Percentiles rank a stretch among this genome's conserved stretches.
Evolutionary conservation across 2,888 invertebrate genomes (phyloP).

Genomic region (Metopia argyrocephala): DNA sequence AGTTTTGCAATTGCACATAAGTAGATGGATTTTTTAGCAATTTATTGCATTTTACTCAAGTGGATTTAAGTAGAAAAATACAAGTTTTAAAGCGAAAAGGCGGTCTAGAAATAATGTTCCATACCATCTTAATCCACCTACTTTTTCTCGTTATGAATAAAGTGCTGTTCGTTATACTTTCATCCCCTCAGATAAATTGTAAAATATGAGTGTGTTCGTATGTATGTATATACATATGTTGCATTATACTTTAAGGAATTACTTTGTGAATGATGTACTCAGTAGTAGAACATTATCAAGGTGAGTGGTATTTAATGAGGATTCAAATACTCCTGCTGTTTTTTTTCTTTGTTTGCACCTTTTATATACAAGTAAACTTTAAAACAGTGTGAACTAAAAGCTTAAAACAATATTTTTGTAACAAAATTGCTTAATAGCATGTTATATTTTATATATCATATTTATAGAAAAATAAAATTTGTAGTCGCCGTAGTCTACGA

Average conservation of each 20-base stretch:
- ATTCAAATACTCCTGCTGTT: neutral
- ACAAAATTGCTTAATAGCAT: no score
- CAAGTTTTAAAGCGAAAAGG: neutral
- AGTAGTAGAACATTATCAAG: constrained; percentile 25
- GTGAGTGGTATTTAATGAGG: constrained; percentile 21
- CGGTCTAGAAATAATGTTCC: constrained; percentile 35
- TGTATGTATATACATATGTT: neutral
- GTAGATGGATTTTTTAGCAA: constrained; percentile 34
- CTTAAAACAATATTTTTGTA: no score
- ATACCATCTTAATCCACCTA: neutral
- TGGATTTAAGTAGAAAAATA: constrained; percentile 19
- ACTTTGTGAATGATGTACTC: neutral
- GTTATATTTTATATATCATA: no score
- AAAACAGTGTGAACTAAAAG: no score
- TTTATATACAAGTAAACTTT: no score
- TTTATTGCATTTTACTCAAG: constrained; percentile 47
- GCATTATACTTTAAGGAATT: no score
- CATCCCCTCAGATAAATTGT: neutral
- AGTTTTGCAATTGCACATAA: no score
- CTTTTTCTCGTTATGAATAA: neutral
- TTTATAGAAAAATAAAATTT: no score
- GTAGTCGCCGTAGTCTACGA: no score
- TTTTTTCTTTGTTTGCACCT: neutral
- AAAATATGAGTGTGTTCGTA: neutral
- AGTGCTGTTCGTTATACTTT: neutral